Base-by-base conservation (phyloP, 1,140 invertebrate species). In the Tetramorium alpestre region DNA sequence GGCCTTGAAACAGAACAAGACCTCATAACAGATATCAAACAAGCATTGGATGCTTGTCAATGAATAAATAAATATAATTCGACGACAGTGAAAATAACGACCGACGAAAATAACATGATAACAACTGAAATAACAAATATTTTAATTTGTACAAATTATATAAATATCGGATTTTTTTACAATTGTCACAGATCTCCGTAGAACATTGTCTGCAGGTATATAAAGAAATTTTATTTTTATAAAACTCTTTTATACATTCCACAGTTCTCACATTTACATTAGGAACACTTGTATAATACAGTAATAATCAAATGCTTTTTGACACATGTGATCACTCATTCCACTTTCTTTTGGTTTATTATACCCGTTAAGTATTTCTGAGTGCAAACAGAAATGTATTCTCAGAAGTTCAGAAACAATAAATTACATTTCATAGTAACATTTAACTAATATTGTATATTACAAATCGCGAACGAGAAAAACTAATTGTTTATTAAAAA, bases 1-100 rank as follows among this genome's bases (percentile, higher is more conserved):
- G 99, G 99, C 6, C 95, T 99, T 8, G 99, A 99, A 96, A 97
- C 98, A 89, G 95, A 96, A 10, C 96, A 98, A 54, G 99, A 99
- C 96, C 96, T 99, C 13, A 97, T 99, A 41, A 94, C 96, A n/a
- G 99, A 99, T 96, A 92, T 99, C 6, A 97, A 98, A 85, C 96
- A 98, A 95, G 99, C 98, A 33, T 95, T 98, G 1, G 95, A 95
- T 85, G 92, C 91, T 81, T 88, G 85, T 41, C 77, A 90, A 84
- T 90, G 7, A 91, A 85, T 33, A 49, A 70, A 33, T 2, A 2
- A 47, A 70, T 18, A 1, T 47, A 49, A 64, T 38, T n/a, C 33
- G 33, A 33, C 33, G 3, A 33, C 33, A 33, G 33, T 33, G 33
- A 33, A 51, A 7, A 58, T 25, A 86, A 1, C 4, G 3, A 28